phyloP scores from a whole-genome alignment of 2,113 vertebrate genomes.

The Bufo bufo region DNA sequence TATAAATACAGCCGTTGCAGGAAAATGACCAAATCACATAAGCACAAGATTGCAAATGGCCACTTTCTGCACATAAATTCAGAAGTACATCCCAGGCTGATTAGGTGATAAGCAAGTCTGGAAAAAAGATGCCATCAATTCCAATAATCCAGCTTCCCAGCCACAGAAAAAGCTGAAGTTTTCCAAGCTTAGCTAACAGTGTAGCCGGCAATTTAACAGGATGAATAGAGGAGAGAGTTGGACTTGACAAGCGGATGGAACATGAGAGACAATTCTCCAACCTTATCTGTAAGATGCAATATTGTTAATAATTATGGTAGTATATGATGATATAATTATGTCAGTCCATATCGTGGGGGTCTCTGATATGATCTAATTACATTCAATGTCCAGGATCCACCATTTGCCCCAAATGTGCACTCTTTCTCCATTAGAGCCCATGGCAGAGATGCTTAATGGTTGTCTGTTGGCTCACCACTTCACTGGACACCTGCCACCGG shows the following conservation, averaged over 20 bases:
- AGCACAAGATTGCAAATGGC: slow-evolving; percentile 28
- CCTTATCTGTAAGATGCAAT: neutral
- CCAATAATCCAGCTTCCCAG: neutral
- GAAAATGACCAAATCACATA: slow-evolving; percentile 7
- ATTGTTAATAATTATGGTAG: neutral
- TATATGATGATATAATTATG: neutral
- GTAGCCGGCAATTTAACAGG: neutral
- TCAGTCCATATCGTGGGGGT: no score
- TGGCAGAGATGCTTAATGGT: no score
- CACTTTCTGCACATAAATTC: slow-evolving; percentile 21
- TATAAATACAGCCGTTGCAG: slow-evolving; percentile 2
- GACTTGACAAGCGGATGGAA: neutral
- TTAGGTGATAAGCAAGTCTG: slow-evolving; percentile 7
- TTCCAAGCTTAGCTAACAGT: slow-evolving; percentile 24
- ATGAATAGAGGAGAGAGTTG: neutral
- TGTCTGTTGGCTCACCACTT: no score
- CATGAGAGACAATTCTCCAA: neutral
- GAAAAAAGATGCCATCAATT: slow-evolving; percentile 20
- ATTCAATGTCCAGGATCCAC: no score
- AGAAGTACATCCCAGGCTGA: neutral
- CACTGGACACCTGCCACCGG: no score
- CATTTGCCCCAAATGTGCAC: no score
- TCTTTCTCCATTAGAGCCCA: no score
- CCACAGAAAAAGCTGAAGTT: neutral
- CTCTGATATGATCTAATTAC: no score